Evolutionary conservation across 1,140 invertebrate genomes (phyloP).

Genomic region (Heliothis subflexa): DNA sequence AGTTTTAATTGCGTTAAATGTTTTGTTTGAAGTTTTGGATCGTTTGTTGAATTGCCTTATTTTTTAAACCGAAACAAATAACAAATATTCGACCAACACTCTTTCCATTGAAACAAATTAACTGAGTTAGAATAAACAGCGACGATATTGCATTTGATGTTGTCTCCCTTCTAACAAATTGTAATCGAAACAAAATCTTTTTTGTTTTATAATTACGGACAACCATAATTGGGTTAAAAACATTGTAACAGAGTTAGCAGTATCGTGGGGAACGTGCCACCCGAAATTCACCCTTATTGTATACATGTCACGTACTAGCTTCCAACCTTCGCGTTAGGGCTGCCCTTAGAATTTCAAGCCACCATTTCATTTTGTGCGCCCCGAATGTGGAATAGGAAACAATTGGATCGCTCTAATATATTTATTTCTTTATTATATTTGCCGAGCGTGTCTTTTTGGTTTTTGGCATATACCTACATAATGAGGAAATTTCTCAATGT

Average conservation of each 20-base stretch:
- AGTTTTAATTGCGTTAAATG: too few relatives aligned
- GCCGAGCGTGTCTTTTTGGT: not conserved
- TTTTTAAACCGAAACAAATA: not conserved
- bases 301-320: conserved; percentile 53
- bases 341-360: conserved; percentile 49
- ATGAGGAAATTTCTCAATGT: not conserved
- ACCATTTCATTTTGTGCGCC: conserved; percentile 54
- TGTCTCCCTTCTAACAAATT: not conserved
- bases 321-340: conserved; percentile 50
- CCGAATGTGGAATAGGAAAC: conserved; percentile 54
- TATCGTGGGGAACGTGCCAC: conserved; percentile 52
- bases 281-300: conserved; percentile 47
- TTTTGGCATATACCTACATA: not conserved
- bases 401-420: conserved; percentile 42
- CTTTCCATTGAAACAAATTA: not conserved
- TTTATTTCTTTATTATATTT: conserved; percentile 30
- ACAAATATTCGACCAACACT: not conserved
- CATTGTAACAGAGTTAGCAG: conserved; percentile 60
- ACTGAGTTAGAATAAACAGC: not conserved
- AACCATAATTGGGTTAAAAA: conserved; percentile 60
- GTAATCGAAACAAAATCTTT: conserved; percentile 33
- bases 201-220: conserved; percentile 39
- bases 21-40: not conserved
- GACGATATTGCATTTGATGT: not conserved
- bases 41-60: too few relatives aligned